phyloP scores from a whole-genome alignment of 2,888 invertebrate genomes.

The Zelleria hepariella region DNA sequence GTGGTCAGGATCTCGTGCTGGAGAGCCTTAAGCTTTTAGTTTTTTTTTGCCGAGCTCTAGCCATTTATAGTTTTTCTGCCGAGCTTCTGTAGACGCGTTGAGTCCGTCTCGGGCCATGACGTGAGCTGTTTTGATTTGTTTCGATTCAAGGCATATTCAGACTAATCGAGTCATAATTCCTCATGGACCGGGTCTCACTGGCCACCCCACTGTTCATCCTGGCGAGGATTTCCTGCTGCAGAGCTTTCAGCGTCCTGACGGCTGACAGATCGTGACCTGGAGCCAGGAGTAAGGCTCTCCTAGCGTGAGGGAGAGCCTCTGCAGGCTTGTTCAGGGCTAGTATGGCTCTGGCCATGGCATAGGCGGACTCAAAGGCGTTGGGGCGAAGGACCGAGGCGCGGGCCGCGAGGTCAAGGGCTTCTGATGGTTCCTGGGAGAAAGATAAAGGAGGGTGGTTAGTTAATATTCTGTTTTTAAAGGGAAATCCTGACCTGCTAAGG shows the following conservation, averaged over 20 bases:
- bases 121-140: background rate
- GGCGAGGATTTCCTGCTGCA: constrained; percentile 80
- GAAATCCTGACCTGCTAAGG: too few relatives aligned
- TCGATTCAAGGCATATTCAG: constrained; percentile 47
- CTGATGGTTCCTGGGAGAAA: constrained; percentile 79
- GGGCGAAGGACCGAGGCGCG: constrained; percentile 88
- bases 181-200: constrained; percentile 49
- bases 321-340: constrained; percentile 81
- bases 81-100: too few relatives aligned
- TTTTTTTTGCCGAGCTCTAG: too few relatives aligned
- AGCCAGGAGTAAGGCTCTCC: constrained; percentile 82
- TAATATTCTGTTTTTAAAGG: too few relatives aligned
- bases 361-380: constrained; percentile 92
- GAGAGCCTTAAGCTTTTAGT: too few relatives aligned
- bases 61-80: too few relatives aligned
- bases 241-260: constrained; percentile 78
- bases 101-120: too few relatives aligned
- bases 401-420: constrained; percentile 90
- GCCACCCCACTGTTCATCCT: constrained; percentile 60
- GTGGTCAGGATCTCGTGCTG: too few relatives aligned
- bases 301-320: constrained; percentile 86
- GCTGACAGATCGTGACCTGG: constrained; percentile 82
- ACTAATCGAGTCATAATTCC: constrained; percentile 65
- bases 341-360: constrained; percentile 90
- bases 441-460: constrained; percentile 4